Percentiles rank a stretch among this genome's conserved stretches.
Conservation (phyloP, 2,113 vertebrate species). For the Saccopteryx bilineata region DNA sequence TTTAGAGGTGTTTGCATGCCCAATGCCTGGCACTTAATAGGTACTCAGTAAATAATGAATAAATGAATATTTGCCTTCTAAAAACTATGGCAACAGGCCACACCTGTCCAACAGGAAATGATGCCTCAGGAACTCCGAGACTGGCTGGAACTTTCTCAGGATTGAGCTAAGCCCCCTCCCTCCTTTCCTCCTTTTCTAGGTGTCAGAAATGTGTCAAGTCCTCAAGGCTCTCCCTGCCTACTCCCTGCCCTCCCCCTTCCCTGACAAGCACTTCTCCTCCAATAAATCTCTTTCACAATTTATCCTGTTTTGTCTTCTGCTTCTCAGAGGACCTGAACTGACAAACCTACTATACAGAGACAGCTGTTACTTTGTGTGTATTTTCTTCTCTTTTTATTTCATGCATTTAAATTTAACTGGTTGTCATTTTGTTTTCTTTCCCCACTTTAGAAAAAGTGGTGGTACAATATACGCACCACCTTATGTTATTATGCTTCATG, state of each 20-base stretch:
- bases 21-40: not conserved
- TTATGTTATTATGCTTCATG: not conserved
- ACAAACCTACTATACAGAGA: not conserved
- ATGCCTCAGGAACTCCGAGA: not conserved
- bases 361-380: not conserved
- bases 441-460: not conserved
- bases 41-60: not conserved
- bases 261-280: not conserved
- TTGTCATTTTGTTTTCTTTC: not conserved
- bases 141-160: not conserved
- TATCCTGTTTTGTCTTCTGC: not conserved
- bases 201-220: too few relatives aligned
- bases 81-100: not conserved
- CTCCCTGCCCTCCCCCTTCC: not conserved
- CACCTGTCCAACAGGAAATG: not conserved
- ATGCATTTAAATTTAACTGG: not conserved
- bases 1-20: not conserved
- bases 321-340: not conserved
- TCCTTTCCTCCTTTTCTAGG: not conserved
- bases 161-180: too few relatives aligned
- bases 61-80: conserved; percentile 3
- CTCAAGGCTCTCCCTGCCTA: too few relatives aligned
- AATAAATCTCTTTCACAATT: not conserved
- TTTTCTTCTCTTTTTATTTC: not conserved
- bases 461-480: not conserved